A percentile compares a stretch with the other conserved stretches of the same genome.
These are phyloP conservation scores for Melinaea marsaeus DNA, from an alignment of 2,888 invertebrate genomes.

Conservation along the genomic window DNA sequence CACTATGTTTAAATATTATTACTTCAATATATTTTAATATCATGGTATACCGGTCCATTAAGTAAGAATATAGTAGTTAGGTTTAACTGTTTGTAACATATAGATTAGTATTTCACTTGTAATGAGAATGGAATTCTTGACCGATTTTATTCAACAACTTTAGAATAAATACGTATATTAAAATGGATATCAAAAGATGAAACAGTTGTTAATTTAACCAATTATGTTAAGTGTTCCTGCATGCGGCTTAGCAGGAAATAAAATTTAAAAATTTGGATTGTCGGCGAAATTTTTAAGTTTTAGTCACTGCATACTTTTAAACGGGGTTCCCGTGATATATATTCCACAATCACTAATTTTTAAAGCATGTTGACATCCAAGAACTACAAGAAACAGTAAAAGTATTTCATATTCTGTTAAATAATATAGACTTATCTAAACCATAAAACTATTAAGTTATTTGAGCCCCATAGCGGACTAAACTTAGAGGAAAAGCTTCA, in stretches of 20 bases:
- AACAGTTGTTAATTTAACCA: too few relatives aligned
- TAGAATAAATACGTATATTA: too few relatives aligned
- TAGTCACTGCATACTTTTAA: slow-evolving; percentile 17
- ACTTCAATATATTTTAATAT: too few relatives aligned
- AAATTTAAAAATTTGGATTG: slow-evolving; percentile 21
- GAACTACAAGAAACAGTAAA: slow-evolving; percentile 18
- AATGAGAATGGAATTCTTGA: too few relatives aligned
- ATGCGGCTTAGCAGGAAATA: slow-evolving; percentile 19
- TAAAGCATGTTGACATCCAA: slow-evolving; percentile 23
- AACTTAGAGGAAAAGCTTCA: slow-evolving; percentile 11
- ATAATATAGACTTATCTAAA: background rate
- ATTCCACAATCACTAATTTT: slow-evolving; percentile 12
- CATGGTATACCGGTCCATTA: too few relatives aligned
- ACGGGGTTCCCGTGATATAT: slow-evolving; percentile 18
- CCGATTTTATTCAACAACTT: too few relatives aligned
- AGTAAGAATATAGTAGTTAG: too few relatives aligned
- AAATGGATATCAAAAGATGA: too few relatives aligned
- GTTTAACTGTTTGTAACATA: too few relatives aligned
- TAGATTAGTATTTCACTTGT: too few relatives aligned
- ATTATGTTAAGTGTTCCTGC: slow-evolving; percentile 4
- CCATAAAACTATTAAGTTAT: slow-evolving; percentile 14
- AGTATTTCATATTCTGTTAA: slow-evolving; percentile 13
- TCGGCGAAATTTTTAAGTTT: slow-evolving; percentile 10
- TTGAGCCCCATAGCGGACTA: slow-evolving; percentile 16
- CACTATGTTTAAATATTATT: too few relatives aligned